Base-by-base conservation (phyloP, 30 jellyfish, hydroid and myxozoan species). In the Pelagia noctiluca region DNA sequence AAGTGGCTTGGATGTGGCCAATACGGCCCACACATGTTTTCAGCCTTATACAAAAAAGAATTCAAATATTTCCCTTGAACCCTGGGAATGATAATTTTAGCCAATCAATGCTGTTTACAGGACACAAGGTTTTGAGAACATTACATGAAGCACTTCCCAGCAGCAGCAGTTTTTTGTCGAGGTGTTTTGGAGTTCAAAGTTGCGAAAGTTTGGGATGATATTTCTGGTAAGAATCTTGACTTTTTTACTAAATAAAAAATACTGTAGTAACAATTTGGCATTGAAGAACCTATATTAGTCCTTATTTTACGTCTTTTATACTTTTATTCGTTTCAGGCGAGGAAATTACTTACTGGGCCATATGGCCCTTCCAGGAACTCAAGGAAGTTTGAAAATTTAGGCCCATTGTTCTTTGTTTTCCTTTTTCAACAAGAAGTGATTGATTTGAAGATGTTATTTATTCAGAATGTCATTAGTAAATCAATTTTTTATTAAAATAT, bases 341-440 rank as follows among this genome's bases (percentile, higher is more conserved):
- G 8, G 8, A 42, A 5, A 5, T 42, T 42, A 5, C 16, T 8
- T 5, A 16, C 57, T 42, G 57, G 57, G 57, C 57, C 57, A 42
- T 42, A 42, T 42, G 57, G 57, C 57, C 57, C 57, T 42, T 42
- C 57, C 57, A 42, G 57, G 16, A 42, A 42, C 57, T 42, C 57
- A 42, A 42, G 8, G 57, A 16, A 16, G 12, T 16, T 42, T 5
- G 57, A 16, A 8, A 42, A 16, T 16, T 16, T 42, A 42, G 16
- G 8, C 57, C 8, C 57, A 42, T 42, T 42, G 57, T 42, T 5
- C 57, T 42, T 42, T 42, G 8, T 42, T 16, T 5, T 8, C 16
- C 8, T 42, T 42, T 42, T 5, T 42, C 16, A 16, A 5, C 8
- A 5, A 16, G 16, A 42, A 42, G 12, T 42, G 57, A 42, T 42